These are phyloP conservation scores for Mustela erminea DNA, from an alignment of 2,797 vertebrate genomes.

Conservation along the genomic window DNA sequence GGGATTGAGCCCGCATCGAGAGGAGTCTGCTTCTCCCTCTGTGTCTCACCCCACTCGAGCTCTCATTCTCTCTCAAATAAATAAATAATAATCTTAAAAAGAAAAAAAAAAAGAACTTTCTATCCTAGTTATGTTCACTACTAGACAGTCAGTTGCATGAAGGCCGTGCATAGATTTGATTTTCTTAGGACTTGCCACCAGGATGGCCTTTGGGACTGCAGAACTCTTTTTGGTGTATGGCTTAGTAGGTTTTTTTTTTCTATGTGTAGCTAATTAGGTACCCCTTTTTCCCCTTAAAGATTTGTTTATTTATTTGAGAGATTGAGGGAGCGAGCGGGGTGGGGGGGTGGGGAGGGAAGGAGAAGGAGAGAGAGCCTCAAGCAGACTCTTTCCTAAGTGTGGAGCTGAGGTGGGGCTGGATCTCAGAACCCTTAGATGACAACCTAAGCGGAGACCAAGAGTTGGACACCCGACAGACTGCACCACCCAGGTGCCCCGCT, in stretches of 20 bases:
- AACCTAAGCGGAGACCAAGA: neutral
- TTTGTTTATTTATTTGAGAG: neutral
- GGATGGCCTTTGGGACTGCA: neutral
- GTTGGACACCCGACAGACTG: neutral
- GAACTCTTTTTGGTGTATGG: neutral
- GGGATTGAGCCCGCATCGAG: too few species aligned
- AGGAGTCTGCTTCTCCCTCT: too few species aligned
- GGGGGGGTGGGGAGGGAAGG: neutral
- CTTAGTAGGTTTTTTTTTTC: slow-evolving; percentile 6
- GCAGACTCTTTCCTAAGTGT: neutral
- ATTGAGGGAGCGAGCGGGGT: neutral
- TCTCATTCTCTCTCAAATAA: too few species aligned
- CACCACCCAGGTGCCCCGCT: neutral
- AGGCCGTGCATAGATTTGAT: neutral
- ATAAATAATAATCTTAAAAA: too few species aligned
- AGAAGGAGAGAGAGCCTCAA: neutral
- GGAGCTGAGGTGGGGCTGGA: neutral
- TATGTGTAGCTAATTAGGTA: neutral
- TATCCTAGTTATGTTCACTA: neutral
- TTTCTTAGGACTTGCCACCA: neutral
- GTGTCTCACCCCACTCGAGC: too few species aligned
- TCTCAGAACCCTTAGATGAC: neutral
- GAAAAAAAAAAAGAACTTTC: neutral
- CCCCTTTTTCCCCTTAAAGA: neutral
- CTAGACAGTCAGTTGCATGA: neutral